Conservation (phyloP, 53 echinoderm and acorn worm genomes). For the Hippasteria phrygiana region DNA sequence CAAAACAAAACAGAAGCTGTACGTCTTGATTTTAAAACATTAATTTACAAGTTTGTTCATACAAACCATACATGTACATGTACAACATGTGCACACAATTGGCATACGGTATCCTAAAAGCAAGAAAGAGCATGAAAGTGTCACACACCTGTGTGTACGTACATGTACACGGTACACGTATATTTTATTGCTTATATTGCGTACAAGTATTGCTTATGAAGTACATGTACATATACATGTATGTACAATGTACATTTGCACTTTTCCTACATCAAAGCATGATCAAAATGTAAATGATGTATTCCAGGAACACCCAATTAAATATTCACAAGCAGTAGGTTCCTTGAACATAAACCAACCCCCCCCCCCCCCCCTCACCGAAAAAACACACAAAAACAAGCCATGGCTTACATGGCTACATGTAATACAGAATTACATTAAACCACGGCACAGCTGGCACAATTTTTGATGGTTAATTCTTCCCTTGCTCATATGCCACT, state of each 20-base stretch:
- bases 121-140: too few relatives aligned
- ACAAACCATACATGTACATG: too few relatives aligned
- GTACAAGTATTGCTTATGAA: not conserved
- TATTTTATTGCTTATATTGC: not conserved
- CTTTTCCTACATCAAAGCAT: not conserved
- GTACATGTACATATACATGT: not conserved
- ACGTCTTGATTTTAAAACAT: too few relatives aligned
- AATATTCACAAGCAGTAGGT: not conserved
- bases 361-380: too few relatives aligned
- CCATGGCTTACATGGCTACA: not conserved
- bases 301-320: not conserved
- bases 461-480: not conserved
- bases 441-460: not conserved
- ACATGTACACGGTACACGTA: not conserved
- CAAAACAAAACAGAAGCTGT: too few relatives aligned
- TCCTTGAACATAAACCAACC: too few relatives aligned
- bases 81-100: too few relatives aligned
- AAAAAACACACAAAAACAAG: not conserved
- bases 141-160: too few relatives aligned
- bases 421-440: not conserved
- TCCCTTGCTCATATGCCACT: not conserved
- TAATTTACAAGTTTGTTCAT: too few relatives aligned
- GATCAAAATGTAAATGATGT: not conserved
- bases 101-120: too few relatives aligned
- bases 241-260: not conserved